phyloP scores from a whole-genome alignment of 2,888 invertebrate species.

The Diloba caeruleocephala region DNA sequence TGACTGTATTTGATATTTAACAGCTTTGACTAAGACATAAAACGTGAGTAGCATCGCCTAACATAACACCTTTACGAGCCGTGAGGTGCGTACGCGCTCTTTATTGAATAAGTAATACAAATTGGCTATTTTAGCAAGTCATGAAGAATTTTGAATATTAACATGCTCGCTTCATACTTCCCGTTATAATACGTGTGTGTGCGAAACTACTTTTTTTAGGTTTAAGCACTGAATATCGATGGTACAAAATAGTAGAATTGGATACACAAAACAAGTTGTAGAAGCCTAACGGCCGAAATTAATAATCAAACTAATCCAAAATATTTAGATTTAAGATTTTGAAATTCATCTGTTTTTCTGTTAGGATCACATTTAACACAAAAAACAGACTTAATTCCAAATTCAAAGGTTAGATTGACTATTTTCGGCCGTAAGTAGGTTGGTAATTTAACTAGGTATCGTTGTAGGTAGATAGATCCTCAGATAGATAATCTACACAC shows the following conservation, averaged over 20 bases:
- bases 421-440: not conserved
- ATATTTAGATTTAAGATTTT: no score
- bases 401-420: no score
- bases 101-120: constrained; percentile 38
- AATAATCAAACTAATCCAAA: no score
- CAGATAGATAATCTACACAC: constrained; percentile 38
- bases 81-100: constrained; percentile 39
- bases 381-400: constrained; percentile 2
- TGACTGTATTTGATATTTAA: constrained; percentile 46
- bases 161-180: constrained; percentile 26
- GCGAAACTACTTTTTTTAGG: constrained; percentile 25
- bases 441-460: constrained; percentile 20
- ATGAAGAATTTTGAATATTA: constrained; percentile 37
- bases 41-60: constrained; percentile 50
- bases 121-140: constrained; percentile 38
- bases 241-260: no score
- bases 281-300: no score
- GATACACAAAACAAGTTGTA: no score
- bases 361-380: constrained; percentile 14
- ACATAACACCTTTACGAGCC: constrained; percentile 37
- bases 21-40: constrained; percentile 48
- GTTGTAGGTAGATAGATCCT: constrained; percentile 13
- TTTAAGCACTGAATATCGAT: constrained; percentile 25
- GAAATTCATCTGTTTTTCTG: constrained; percentile 22
- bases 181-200: constrained; percentile 21